Base-by-base conservation (phyloP, 2,888 invertebrate species). In the Drosophila pseudotalamancana region DNA sequence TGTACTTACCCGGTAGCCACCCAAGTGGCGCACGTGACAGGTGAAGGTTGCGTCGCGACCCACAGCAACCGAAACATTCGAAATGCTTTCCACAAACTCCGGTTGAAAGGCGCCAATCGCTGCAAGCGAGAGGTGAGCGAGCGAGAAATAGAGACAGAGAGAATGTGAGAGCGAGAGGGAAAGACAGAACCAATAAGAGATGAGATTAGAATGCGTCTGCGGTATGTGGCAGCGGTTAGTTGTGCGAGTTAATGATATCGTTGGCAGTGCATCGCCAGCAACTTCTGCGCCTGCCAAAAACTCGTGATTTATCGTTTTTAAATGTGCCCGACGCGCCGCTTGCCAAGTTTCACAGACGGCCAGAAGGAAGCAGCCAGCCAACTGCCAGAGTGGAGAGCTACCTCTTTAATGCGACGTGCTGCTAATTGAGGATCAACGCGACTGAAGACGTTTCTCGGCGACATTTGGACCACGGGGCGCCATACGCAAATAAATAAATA, bases 1-100 rank as follows among this genome's bases (percentile, higher is more conserved):
- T 18, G n/a, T 54, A 93, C 95, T 94, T 93, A 97, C 97, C 92
- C 97, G 94, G 92, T 97, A 97, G 86, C 97, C 96, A 54, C 97
- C 97, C 77, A 97, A 93, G 91, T 97, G 95, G 88, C 95, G 95
- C 55, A 97, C 97, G 89, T 95, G 93, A 91, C 97, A 97, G 89
- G 95, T 95, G 90, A 97, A 96, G 65, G 95, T 95, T 62, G 97
- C 97, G 91, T 97, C 97, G 88, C 97, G 93, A 67, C 97, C 97
- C 64, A 96, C 93, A 50, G 97, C 94, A 57, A 97, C 94, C 56
- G 97, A 97, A 81, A 97, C 93, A 93, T 97, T 97, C 79, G 94
- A 93, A 89, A 97, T 94, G 35, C 96, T 95, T 87, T 96, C 95
- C 60, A 94, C 94, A 89, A 97, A 97, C 91, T 97, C 96, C 16